A percentile compares a stretch with the other conserved stretches of the same genome.
Conservation (phyloP, 2,888 invertebrate species). For the Acrocera orbiculus region DNA sequence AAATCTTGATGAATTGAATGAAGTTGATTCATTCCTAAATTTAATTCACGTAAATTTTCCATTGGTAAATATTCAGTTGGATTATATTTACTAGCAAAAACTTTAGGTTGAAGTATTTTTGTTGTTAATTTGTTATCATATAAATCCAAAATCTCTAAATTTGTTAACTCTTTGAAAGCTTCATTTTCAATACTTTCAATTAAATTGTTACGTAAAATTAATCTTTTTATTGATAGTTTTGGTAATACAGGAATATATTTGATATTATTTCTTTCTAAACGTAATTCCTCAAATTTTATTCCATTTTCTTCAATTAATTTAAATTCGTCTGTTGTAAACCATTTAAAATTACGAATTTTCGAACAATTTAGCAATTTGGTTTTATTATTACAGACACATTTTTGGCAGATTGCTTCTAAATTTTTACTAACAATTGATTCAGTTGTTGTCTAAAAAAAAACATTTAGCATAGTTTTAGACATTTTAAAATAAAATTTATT, state of each 20-base stretch:
- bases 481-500: conserved; percentile 30
- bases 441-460: conserved; percentile 6
- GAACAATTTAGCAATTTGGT: conserved; percentile 37
- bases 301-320: conserved; percentile 21
- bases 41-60: conserved; percentile 18
- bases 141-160: conserved; percentile 46
- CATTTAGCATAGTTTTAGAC: conserved; percentile 5
- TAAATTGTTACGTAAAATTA: conserved; percentile 44
- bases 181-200: conserved; percentile 42
- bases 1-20: conserved; percentile 51
- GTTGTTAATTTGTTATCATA: conserved; percentile 48
- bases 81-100: conserved; percentile 40
- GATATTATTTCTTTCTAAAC: conserved; percentile 22
- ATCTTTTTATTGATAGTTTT: conserved; percentile 28
- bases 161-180: conserved; percentile 44
- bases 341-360: conserved; percentile 31
- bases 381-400: conserved; percentile 33
- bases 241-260: conserved; percentile 32
- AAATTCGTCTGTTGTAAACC: conserved; percentile 41
- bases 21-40: conserved; percentile 51
- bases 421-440: conserved; percentile 16
- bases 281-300: conserved; percentile 20
- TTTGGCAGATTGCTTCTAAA: conserved; percentile 33
- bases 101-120: conserved; percentile 40
- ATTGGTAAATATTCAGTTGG: conserved; percentile 18